phyloP scores from a whole-genome alignment of 2,113 vertebrate species.

The Corapipo altera region DNA sequence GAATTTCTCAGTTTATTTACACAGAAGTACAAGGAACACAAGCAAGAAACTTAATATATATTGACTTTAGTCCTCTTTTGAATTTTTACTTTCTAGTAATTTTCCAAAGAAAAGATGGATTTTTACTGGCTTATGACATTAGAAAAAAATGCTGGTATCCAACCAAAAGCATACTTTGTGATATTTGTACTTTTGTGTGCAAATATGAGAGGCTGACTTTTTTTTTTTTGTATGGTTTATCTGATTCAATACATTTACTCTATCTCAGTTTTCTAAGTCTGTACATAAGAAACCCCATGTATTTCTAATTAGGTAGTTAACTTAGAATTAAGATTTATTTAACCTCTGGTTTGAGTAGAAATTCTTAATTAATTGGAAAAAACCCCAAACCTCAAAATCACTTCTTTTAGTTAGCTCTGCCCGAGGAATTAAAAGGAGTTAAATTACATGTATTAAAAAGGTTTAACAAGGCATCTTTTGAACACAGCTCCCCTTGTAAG shows the following conservation, averaged over 20 bases:
- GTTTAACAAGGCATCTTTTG: neutral
- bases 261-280: neutral
- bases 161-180: neutral
- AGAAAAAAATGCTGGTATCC: neutral
- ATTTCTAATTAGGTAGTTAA: neutral
- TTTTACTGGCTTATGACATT: neutral
- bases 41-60: neutral
- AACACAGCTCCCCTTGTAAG: neutral
- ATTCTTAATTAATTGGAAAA: neutral
- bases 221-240: neutral
- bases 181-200: neutral
- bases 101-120: neutral
- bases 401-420: neutral
- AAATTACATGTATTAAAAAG: neutral
- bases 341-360: neutral
- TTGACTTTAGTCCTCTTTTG: neutral
- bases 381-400: rapidly evolving
- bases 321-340: neutral
- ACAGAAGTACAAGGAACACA: neutral
- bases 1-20: neutral
- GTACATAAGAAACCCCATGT: neutral
- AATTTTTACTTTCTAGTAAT: neutral
- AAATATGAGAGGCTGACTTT: neutral
- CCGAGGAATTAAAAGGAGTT: neutral
- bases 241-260: neutral